Conservation (phyloP, 2,797 vertebrate genomes). For the Hapalemur alaotrensis region DNA sequence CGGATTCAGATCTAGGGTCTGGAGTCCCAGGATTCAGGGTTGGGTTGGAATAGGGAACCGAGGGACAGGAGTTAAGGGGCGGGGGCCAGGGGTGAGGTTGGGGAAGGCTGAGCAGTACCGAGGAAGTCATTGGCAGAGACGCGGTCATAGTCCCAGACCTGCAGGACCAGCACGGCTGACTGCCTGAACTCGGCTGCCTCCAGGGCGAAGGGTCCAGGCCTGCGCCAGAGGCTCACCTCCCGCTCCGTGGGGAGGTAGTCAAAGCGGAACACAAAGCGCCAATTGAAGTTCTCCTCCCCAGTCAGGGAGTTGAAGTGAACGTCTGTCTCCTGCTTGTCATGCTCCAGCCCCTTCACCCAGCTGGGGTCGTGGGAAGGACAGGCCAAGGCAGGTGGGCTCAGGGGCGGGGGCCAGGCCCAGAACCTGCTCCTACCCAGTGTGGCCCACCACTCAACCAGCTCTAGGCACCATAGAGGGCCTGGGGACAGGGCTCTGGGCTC, state of each 20-base stretch:
- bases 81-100: neutral
- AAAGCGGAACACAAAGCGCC: constrained; percentile 94
- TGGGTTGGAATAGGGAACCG: neutral
- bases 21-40: neutral
- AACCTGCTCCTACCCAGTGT: neutral
- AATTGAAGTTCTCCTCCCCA: constrained; percentile 97
- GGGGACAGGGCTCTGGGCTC: neutral
- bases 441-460: neutral
- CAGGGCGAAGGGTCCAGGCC: constrained; percentile 93
- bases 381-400: neutral
- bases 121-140: constrained; percentile 95
- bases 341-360: constrained; percentile 96
- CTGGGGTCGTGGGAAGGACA: constrained; percentile 82
- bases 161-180: constrained; percentile 91
- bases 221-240: constrained; percentile 91
- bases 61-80: neutral
- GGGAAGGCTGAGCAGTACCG: constrained; percentile 81
- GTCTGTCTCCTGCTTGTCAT: constrained; percentile 95
- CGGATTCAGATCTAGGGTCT: neutral
- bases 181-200: constrained; percentile 94
- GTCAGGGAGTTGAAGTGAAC: constrained; percentile 97
- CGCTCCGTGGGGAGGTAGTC: constrained; percentile 95
- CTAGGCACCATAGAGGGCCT: neutral
- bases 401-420: neutral
- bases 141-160: constrained; percentile 97